A percentile compares a stretch with the other conserved stretches of the same genome.
Evolutionary conservation across 2,888 invertebrate genomes (phyloP).

Genomic region (Nemotelus pantherinus): DNA sequence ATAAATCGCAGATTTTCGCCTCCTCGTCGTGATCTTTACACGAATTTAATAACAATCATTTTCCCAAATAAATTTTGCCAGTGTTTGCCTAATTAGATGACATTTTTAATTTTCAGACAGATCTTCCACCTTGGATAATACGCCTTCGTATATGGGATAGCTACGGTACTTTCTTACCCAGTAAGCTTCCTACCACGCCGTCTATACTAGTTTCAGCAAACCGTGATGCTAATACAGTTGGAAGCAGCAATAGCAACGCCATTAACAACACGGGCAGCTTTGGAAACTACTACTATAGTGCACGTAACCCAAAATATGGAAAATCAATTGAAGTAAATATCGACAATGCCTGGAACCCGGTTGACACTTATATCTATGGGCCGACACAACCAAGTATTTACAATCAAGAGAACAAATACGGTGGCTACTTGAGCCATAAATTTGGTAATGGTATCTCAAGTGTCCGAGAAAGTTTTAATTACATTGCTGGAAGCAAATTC

Average conservation of each 20-base stretch:
- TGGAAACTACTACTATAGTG: slow-evolving; percentile 63
- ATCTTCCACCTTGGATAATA: slow-evolving; percentile 72
- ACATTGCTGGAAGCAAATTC: slow-evolving; percentile 57
- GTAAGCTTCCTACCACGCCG: slow-evolving; percentile 62
- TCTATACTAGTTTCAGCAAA: slow-evolving; percentile 54
- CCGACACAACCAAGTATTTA: slow-evolving; percentile 65
- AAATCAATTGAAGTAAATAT: slow-evolving; percentile 64
- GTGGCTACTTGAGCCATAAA: slow-evolving; percentile 61
- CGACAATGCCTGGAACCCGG: slow-evolving; percentile 65
- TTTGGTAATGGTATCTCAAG: slow-evolving; percentile 56
- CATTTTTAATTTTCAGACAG: slow-evolving; percentile 56
- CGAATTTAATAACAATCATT: too few species aligned
- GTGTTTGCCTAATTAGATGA: too few species aligned
- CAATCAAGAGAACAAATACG: slow-evolving; percentile 65
- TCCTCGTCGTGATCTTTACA: too few species aligned
- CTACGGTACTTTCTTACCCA: slow-evolving; percentile 67
- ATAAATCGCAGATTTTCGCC: too few species aligned
- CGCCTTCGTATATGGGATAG: slow-evolving; percentile 81
- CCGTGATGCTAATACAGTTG: not conserved
- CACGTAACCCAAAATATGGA: slow-evolving; percentile 63
- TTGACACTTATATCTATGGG: slow-evolving; percentile 65
- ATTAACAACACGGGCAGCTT: slow-evolving; percentile 54
- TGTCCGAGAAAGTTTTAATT: slow-evolving; percentile 63
- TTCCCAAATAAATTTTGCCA: too few species aligned
- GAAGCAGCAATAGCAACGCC: slow-evolving; percentile 25